Evolutionary conservation across 2,888 invertebrate genomes (phyloP), one percentile per base, ranked within the genome.

Genomic region (Odontocerum albicorne): DNA sequence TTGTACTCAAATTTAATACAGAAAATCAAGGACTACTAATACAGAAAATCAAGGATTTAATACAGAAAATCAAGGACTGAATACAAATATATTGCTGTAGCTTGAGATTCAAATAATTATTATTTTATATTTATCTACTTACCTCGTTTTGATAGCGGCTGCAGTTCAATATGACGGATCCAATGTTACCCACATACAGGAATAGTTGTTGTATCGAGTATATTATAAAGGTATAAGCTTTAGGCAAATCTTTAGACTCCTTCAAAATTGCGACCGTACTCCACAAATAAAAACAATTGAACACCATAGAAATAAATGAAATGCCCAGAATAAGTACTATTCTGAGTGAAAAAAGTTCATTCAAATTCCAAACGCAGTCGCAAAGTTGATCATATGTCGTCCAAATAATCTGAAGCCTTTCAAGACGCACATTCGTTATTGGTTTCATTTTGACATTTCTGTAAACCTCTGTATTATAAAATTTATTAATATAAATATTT

Each of bases 171-270:
- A 21, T 19, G 3, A 40, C 10, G 4, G 10, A n/a, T 20, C 40
- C 40, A 4, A 40, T 7, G 10, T 10, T 40, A n/a, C 16, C 12
- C 7, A n/a, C 19, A 19, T 19, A 21, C 20, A 40, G 10, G n/a
- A 40, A 7, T 7, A 40, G 2, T n/a, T 38, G 38, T 38, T 38
- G 38, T 8, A 38, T 13, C 15, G 38, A 38, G 10, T 38, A 38
- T 3, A 38, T 4, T 8, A 38, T 15, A 38, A 38, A 38, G 3
- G 38, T 15, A 3, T 3, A 2, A 38, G 13, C 17, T 15, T 38
- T 38, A 13, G 27, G 10, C 27, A 27, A 27, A 27, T 27, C 27
- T 10, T 27, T 27, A 10, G 4, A 4, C 27, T 27, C 6, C 10
- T 27, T 35, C 38, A 38, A 4, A 2, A 38, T 38, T 13, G 38